These are phyloP conservation scores for Bombus confusus DNA, from an alignment of 1,140 invertebrate species.

Conservation along the genomic window DNA sequence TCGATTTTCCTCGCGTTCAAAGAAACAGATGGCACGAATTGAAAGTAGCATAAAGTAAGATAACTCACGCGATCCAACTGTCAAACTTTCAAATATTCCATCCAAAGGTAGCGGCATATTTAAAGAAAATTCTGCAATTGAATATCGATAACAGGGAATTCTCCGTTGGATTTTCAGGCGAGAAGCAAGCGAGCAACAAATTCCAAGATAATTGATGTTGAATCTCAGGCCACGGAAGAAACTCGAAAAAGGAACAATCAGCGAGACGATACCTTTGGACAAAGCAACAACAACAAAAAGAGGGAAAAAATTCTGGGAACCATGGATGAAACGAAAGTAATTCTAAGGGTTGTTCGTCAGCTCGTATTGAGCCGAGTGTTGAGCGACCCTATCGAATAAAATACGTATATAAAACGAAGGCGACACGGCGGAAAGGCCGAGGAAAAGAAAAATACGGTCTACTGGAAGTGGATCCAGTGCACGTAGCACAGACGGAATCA, in stretches of 20 bases:
- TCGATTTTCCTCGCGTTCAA: no score
- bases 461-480: constrained; percentile 41
- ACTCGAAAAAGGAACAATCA: constrained; percentile 17
- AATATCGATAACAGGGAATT: neutral
- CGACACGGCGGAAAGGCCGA: constrained; percentile 35
- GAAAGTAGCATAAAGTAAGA: no score
- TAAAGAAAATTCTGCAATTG: no score
- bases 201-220: neutral
- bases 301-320: neutral
- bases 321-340: constrained; percentile 65
- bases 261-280: constrained; percentile 12
- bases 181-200: neutral
- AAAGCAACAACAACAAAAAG: neutral
- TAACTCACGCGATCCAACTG: neutral
- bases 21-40: no score
- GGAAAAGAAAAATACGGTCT: constrained; percentile 43
- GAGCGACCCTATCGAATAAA: constrained; percentile 40
- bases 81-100: neutral
- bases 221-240: neutral
- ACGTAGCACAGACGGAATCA: constrained; percentile 31
- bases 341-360: constrained; percentile 53
- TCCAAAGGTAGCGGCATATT: neutral
- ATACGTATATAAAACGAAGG: constrained; percentile 50
- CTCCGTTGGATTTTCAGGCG: neutral
- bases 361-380: constrained; percentile 55